phyloP scores from a whole-genome alignment of 2,888 invertebrate genomes.

The Heliconius sara region DNA sequence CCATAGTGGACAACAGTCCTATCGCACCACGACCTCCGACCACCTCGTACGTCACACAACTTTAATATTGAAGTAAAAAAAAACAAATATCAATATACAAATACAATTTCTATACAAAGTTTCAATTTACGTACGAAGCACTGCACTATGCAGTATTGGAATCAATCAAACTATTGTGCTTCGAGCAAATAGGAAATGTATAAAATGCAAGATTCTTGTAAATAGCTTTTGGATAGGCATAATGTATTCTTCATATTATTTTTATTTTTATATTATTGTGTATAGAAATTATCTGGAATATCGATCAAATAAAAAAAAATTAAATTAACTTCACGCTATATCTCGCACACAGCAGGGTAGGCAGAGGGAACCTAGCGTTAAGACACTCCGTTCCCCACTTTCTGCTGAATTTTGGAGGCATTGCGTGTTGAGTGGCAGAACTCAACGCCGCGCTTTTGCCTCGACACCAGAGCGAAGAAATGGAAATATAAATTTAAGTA shows the following conservation, averaged over 20 bases:
- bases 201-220: conserved; percentile 30
- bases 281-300: neutral
- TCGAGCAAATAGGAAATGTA: conserved; percentile 23
- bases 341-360: too few species aligned
- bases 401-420: too few species aligned
- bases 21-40: neutral
- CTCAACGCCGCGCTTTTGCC: too few species aligned
- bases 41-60: neutral
- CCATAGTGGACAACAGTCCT: too few species aligned
- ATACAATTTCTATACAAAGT: conserved; percentile 17
- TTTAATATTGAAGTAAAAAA: neutral
- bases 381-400: too few species aligned
- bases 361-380: too few species aligned
- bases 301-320: too few species aligned
- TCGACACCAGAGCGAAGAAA: too few species aligned
- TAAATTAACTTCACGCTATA: too few species aligned
- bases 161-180: conserved; percentile 34
- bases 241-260: conserved; percentile 23
- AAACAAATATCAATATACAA: conserved; percentile 12
- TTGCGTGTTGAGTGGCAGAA: too few species aligned
- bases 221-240: conserved; percentile 29
- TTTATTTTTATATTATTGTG: neutral
- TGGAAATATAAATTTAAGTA: too few species aligned
- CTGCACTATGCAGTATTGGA: conserved; percentile 22
- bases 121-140: conserved; percentile 30